A percentile compares a stretch with the other conserved stretches of the same genome.
Conservation (phyloP, 2,113 vertebrate genomes). For the Mobula hypostoma region DNA sequence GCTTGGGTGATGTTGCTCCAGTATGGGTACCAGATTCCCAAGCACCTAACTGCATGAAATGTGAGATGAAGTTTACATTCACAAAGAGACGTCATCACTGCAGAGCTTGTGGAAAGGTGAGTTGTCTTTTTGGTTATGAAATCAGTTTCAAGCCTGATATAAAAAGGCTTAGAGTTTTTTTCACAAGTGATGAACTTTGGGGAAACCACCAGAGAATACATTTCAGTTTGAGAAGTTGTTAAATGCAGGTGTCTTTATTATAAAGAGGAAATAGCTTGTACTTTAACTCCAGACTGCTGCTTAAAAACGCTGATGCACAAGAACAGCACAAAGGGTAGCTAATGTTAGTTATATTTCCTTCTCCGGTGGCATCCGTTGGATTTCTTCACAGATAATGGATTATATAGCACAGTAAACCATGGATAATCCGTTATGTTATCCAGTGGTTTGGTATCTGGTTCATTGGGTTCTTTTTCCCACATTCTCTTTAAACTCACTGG, state of each 20-base stretch:
- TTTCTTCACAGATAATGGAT: neutral
- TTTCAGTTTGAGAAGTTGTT: neutral
- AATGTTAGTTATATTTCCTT: neutral
- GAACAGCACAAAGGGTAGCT: neutral
- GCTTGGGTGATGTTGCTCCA: slow-evolving; percentile 87
- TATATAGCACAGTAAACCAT: neutral
- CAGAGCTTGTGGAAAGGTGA: slow-evolving; percentile 97
- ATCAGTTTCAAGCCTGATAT: neutral
- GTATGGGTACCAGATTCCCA: slow-evolving; percentile 97
- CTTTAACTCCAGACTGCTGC: neutral
- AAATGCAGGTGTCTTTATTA: neutral
- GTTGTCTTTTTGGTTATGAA: slow-evolving; percentile 41
- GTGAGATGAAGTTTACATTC: slow-evolving; percentile 93
- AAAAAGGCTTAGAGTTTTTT: neutral
- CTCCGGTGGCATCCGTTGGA: neutral
- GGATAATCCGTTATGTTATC: too few relatives aligned
- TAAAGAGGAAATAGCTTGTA: neutral
- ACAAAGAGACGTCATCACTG: slow-evolving; percentile 97
- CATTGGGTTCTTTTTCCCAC: too few relatives aligned
- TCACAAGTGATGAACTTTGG: neutral
- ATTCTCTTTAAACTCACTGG: too few relatives aligned
- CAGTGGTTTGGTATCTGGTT: too few relatives aligned
- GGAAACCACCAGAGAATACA: neutral
- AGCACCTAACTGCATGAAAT: slow-evolving; percentile 97
- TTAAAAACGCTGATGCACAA: neutral